Percentiles rank a stretch among this genome's conserved stretches.
Conservation (phyloP, 2,888 invertebrate species). For the Nomada fucata region DNA sequence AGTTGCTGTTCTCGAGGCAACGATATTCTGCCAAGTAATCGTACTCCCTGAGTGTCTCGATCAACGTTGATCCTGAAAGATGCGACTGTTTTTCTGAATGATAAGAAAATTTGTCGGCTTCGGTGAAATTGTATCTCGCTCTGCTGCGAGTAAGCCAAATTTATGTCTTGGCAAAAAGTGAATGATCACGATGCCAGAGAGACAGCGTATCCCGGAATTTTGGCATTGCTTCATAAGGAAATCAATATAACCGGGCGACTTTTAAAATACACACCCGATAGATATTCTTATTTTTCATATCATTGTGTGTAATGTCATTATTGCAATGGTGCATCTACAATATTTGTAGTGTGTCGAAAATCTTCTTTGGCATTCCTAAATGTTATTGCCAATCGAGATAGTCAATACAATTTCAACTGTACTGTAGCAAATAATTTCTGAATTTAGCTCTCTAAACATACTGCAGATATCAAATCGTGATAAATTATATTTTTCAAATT, state of each 20-base stretch:
- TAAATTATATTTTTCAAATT: too few relatives aligned
- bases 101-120: conserved; percentile 40
- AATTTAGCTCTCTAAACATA: too few relatives aligned
- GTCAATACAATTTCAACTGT: too few relatives aligned
- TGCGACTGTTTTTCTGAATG: conserved; percentile 19
- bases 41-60: conserved; percentile 35
- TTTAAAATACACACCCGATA: too few relatives aligned
- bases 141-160: conserved; percentile 39
- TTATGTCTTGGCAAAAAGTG: conserved; percentile 47
- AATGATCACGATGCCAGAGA: conserved; percentile 37
- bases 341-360: too few relatives aligned
- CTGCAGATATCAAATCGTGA: too few relatives aligned
- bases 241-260: not conserved
- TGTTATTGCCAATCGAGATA: too few relatives aligned
- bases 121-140: conserved; percentile 25
- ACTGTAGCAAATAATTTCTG: too few relatives aligned
- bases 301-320: too few relatives aligned
- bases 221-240: not conserved
- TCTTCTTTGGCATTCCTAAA: too few relatives aligned
- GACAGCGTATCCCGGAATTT: conserved; percentile 13
- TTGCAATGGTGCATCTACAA: too few relatives aligned
- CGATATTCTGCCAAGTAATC: conserved; percentile 58
- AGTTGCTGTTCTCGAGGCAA: conserved; percentile 38
- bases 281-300: too few relatives aligned
- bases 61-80: conserved; percentile 55